Conservation (phyloP, 1,140 invertebrate species). For the Drosophila setifemur region DNA sequence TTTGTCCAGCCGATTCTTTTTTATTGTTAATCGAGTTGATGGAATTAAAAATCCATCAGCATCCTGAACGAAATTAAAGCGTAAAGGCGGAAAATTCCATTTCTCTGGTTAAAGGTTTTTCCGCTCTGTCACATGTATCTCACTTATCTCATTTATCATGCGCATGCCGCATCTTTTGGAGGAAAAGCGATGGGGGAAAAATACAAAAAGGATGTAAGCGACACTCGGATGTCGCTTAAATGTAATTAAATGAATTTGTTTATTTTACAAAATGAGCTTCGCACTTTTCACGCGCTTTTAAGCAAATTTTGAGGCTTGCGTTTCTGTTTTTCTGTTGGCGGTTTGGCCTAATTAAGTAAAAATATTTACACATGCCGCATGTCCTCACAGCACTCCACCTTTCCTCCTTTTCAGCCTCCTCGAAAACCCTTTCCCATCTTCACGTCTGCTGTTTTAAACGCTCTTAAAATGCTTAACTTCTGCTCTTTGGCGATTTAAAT, state of each 20-base stretch:
- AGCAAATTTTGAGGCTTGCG: slow-evolving; percentile 47
- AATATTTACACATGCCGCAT: slow-evolving; percentile 65
- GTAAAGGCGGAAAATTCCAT: not conserved
- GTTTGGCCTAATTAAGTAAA: slow-evolving; percentile 69
- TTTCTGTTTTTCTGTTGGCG: slow-evolving; percentile 7
- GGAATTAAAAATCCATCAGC: slow-evolving; percentile 45
- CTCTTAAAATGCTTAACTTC: slow-evolving; percentile 31
- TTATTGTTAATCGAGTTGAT: slow-evolving; percentile 53
- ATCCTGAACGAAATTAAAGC: slow-evolving; percentile 36
- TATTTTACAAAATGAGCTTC: slow-evolving; percentile 69
- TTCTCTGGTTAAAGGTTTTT: not conserved
- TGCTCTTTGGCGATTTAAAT: slow-evolving; percentile 5
- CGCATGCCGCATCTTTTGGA: not conserved
- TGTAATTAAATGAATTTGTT: slow-evolving; percentile 71
- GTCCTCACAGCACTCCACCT: not conserved
- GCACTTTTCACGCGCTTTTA: slow-evolving; percentile 68
- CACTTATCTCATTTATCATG: not conserved
- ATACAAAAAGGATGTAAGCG: not conserved
- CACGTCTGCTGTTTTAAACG: slow-evolving; percentile 44
- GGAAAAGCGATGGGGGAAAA: not conserved
- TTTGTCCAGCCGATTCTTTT: slow-evolving; percentile 16
- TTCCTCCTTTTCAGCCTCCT: not conserved
- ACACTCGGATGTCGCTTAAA: slow-evolving; percentile 30
- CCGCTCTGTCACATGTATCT: not conserved
- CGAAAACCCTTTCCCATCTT: slow-evolving; percentile 34